Percentiles rank a stretch among this genome's conserved stretches.
phyloP scores from a whole-genome alignment of 2,797 vertebrate species.

The Loriculus beryllinus region DNA sequence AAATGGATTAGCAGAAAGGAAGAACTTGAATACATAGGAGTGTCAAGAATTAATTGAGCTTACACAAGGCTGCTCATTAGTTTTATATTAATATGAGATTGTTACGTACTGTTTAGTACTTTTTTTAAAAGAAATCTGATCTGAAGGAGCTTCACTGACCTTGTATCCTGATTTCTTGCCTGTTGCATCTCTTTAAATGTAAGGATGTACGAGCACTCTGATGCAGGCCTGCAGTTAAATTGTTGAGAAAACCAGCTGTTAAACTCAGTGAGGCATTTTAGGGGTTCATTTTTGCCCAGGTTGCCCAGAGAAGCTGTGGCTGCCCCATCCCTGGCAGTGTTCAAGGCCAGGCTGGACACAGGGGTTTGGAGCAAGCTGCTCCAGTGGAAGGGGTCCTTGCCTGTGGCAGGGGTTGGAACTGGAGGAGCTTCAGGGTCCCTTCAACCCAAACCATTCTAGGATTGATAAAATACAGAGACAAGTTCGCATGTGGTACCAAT shows the following conservation, averaged over 20 bases:
- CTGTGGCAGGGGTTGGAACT: background rate
- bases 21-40: conserved; percentile 11
- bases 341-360: background rate
- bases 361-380: background rate
- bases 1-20: conserved; percentile 40
- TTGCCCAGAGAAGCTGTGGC: background rate
- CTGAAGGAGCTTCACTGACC: background rate
- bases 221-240: background rate
- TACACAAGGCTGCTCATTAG: background rate
- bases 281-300: background rate
- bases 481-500: background rate
- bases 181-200: background rate
- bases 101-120: background rate
- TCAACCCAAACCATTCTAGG: background rate
- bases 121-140: background rate
- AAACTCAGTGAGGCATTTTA: background rate
- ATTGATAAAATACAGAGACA: background rate
- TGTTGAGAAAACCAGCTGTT: background rate
- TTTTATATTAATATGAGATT: background rate
- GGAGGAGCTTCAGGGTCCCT: background rate
- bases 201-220: background rate
- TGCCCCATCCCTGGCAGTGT: background rate
- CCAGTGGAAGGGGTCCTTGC: background rate
- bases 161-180: background rate
- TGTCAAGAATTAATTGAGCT: conserved; percentile 59